These are phyloP conservation scores for Cerastis leucographa DNA, from an alignment of 2,888 invertebrate genomes.

Conservation along the genomic window DNA sequence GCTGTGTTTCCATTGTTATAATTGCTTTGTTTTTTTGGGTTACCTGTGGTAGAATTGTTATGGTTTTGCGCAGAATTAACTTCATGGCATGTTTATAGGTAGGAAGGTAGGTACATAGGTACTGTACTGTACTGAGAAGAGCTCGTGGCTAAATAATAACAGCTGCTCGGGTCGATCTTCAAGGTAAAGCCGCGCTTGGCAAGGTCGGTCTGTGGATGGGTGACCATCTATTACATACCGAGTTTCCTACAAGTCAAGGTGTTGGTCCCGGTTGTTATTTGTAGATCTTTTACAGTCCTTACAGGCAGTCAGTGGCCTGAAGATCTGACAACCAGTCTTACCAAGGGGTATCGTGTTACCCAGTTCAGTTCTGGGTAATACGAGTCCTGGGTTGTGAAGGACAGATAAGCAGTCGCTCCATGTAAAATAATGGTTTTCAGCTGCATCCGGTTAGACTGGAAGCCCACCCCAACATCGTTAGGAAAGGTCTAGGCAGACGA, in stretches of 20 bases:
- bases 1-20: conserved; percentile 17
- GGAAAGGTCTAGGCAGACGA: neutral
- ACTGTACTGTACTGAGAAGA: neutral
- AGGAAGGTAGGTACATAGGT: no score
- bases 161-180: neutral
- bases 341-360: neutral
- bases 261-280: neutral
- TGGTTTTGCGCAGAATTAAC: neutral
- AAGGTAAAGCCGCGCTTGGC: neutral
- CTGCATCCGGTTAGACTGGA: neutral
- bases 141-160: neutral
- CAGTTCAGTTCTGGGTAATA: no score
- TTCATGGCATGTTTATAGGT: neutral
- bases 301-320: neutral
- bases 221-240: neutral
- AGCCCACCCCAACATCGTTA: neutral
- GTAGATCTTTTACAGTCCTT: neutral
- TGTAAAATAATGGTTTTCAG: neutral
- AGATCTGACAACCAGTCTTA: neutral
- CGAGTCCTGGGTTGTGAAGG: neutral
- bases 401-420: neutral
- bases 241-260: neutral
- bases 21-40: conserved; percentile 27
- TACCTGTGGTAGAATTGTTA: neutral
- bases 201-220: neutral